A percentile compares a stretch with the other conserved stretches of the same genome.
Evolutionary conservation across 2,888 invertebrate species (phyloP).

Genomic region (Neocrepidodera transversa): DNA sequence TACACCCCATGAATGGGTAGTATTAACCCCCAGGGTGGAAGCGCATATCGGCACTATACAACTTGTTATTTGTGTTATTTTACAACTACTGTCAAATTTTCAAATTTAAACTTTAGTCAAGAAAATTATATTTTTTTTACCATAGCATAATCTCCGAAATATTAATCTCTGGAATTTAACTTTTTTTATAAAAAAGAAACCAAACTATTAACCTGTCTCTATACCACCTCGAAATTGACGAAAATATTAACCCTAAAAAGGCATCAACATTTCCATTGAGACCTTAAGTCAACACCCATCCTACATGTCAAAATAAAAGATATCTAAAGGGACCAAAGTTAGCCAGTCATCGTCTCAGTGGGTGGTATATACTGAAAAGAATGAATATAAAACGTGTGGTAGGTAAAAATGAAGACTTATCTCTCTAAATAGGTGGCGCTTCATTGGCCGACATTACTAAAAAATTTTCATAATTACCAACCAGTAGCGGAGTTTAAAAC

Average conservation of each 20-base stretch:
- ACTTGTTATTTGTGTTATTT: too few relatives aligned
- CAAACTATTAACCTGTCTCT: too few relatives aligned
- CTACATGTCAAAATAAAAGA: conserved; percentile 25
- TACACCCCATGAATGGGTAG: too few relatives aligned
- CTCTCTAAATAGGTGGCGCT: conserved; percentile 48
- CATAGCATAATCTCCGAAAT: too few relatives aligned
- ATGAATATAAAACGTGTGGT: conserved; percentile 17
- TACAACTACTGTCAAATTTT: too few relatives aligned
- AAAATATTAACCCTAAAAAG: conserved; percentile 8
- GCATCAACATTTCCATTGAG: conserved; percentile 20
- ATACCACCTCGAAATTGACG: too few relatives aligned
- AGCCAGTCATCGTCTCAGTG: conserved; percentile 37
- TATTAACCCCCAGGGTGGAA: too few relatives aligned
- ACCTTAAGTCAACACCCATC: conserved; percentile 19
- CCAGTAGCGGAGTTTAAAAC: conserved; percentile 9
- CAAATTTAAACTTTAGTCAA: too few relatives aligned
- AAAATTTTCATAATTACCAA: conserved; percentile 37
- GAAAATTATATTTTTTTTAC: too few relatives aligned
- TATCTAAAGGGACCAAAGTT: conserved; percentile 6
- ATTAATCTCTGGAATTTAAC: too few relatives aligned
- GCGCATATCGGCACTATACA: too few relatives aligned
- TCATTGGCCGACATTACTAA: conserved; percentile 44
- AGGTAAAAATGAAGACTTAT: conserved; percentile 36
- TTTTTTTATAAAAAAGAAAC: too few relatives aligned
- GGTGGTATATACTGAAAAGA: conserved; percentile 27